These are phyloP conservation scores for Stenopsyche tienmushanensis DNA, from an alignment of 1,140 invertebrate species.

Conservation along the genomic window DNA sequence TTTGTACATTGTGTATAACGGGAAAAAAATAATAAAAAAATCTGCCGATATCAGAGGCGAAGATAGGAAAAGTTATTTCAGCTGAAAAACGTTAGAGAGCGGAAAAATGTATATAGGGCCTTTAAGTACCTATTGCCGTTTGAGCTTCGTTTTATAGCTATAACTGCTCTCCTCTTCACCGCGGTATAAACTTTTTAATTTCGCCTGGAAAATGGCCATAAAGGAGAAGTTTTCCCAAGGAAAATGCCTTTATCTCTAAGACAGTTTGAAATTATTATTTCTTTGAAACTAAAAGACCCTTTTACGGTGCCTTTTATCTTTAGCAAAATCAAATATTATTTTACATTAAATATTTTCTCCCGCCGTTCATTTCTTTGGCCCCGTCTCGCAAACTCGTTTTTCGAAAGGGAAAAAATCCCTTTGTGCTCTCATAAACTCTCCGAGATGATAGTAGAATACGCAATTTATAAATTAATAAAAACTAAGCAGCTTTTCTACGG, in stretches of 20 bases:
- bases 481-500: neutral
- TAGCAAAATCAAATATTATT: conserved; percentile 41
- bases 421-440: neutral
- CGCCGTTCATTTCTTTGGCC: conserved; percentile 20
- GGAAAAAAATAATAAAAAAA: conserved; percentile 9
- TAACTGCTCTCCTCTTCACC: conserved; percentile 27
- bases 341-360: conserved; percentile 37
- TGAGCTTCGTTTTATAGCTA: conserved; percentile 39
- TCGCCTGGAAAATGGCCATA: conserved; percentile 39
- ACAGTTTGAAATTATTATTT: conserved; percentile 43
- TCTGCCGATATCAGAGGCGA: conserved; percentile 6
- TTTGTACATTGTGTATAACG: too few relatives aligned
- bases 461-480: neutral
- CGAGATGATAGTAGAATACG: neutral
- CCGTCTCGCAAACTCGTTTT: neutral
- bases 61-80: conserved; percentile 24
- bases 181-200: conserved; percentile 42
- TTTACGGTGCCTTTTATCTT: conserved; percentile 38
- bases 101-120: conserved; percentile 29
- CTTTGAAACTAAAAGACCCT: conserved; percentile 41
- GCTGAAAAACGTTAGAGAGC: conserved; percentile 27
- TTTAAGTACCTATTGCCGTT: conserved; percentile 35
- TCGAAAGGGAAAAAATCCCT: conserved; percentile 1
- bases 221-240: conserved; percentile 37
- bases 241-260: conserved; percentile 41